Evolutionary conservation across 2,888 invertebrate genomes (phyloP).

Genomic region (Eumacrocentrus americanus): DNA sequence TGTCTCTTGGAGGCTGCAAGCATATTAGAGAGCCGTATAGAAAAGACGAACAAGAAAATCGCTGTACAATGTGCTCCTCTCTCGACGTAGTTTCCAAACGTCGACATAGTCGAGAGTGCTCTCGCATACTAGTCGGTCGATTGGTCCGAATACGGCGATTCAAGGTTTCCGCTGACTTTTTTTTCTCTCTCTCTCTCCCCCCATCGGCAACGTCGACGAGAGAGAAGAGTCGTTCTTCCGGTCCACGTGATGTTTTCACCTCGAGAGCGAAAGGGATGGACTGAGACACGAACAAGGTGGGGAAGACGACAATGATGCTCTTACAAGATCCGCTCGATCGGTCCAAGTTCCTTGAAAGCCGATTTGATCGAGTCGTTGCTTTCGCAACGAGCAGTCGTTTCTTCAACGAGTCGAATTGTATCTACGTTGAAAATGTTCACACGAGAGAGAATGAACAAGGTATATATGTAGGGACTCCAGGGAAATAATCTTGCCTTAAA

Average conservation of each 20-base stretch:
- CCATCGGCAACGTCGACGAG: neutral
- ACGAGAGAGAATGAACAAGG: neutral
- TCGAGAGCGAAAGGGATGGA: constrained; percentile 3
- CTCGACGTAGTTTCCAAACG: neutral
- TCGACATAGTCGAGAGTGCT: constrained; percentile 18
- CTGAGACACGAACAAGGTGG: neutral
- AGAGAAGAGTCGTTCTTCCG: constrained; percentile 9
- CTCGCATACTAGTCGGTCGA: constrained; percentile 25
- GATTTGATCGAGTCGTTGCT: constrained; percentile 42
- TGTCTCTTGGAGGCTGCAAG: neutral
- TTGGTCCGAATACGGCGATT: constrained; percentile 36
- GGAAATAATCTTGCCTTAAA: too few species aligned
- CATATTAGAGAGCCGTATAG: too few species aligned
- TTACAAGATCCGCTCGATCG: constrained; percentile 32
- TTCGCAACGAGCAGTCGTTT: constrained; percentile 38
- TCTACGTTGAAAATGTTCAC: neutral
- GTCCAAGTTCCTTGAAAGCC: constrained; percentile 37
- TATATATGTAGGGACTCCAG: neutral
- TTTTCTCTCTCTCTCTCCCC: constrained; percentile 5
- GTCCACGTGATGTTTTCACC: constrained; percentile 5
- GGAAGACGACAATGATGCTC: constrained; percentile 13
- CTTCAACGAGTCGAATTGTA: constrained; percentile 10
- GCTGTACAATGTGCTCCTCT: constrained; percentile 4
- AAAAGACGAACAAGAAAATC: constrained; percentile 19
- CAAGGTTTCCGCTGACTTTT: constrained; percentile 29